Evolutionary conservation across 2,888 invertebrate genomes (phyloP), one percentile per base, ranked within the genome.

Genomic region (Eumacrocentrus americanus): DNA sequence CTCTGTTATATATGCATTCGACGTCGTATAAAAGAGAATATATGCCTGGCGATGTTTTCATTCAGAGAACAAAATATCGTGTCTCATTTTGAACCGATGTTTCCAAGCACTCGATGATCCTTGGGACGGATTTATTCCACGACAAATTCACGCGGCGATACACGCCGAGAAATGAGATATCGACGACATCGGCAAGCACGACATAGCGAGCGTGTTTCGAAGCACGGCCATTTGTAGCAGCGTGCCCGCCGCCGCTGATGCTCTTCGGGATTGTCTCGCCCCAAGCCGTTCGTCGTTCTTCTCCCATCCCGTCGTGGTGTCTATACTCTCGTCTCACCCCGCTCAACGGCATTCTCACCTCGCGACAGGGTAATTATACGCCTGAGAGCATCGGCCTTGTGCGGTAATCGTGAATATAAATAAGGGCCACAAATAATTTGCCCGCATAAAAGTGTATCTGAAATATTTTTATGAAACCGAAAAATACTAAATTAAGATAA

Each of bases 81-180:
- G 37, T 22, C 18, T 25, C 35, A 53, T 53, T 25, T 34, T 14
- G 14, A 29, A 44, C 18, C 12, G 34, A 44, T 42, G 34, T 54
- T 54, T 54, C 18, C 23, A 40, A 25, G 29, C 23, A 42, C 54
- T 54, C 34, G 20, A 54, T 44, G 54, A 54, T 44, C 54, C 44
- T 44, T 16, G 25, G 44, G 44, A 20, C 29, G 44, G 14, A 54
- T 54, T 54, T 53, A 44, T 54, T 54, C 20, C 22, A 54, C 34
- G 54, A 54, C 54, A 54, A 54, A 54, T 54, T 54, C 54, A 54
- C 54, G 54, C 44, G 54, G 54, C 54, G 54, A 55, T 29, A 29
- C 63, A 66, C 65, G 63, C 65, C 67, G 68, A 73, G 70, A 72
- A 63, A 63, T 69, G 66, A 73, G 69, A 73, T 71, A 73, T 71